phyloP scores from a whole-genome alignment of 2,888 invertebrate species.

The Mechanitis mazaeus region DNA sequence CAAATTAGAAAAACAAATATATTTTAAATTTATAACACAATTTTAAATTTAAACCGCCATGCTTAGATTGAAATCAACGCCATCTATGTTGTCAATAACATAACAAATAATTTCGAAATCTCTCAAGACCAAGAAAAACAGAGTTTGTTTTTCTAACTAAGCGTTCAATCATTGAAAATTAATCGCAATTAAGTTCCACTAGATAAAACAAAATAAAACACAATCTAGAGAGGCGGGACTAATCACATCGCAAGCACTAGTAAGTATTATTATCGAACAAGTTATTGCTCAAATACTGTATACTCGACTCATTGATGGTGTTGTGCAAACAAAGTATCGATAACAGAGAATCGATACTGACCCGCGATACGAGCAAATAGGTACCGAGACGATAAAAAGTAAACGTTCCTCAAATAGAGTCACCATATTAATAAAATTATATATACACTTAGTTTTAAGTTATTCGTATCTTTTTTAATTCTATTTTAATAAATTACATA shows the following conservation, averaged over 20 bases:
- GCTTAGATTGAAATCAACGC: neutral
- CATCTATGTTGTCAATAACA: constrained; percentile 1
- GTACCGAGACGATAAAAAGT: constrained; percentile 49
- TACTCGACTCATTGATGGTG: constrained; percentile 69
- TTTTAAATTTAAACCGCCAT: too few relatives aligned
- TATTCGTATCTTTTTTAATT: neutral
- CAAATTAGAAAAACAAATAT: too few relatives aligned
- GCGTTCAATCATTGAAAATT: neutral
- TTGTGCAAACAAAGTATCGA: constrained; percentile 70
- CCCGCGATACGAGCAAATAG: constrained; percentile 55
- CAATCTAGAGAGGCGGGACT: constrained; percentile 56
- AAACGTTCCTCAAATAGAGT: constrained; percentile 41
- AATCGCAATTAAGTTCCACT: constrained; percentile 26
- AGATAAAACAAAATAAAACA: constrained; percentile 44
- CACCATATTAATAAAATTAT: constrained; percentile 9
- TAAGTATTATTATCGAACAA: constrained; percentile 57
- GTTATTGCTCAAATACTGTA: constrained; percentile 72
- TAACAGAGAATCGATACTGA: constrained; percentile 69
- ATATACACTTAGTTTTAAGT: neutral
- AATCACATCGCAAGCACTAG: constrained; percentile 53
- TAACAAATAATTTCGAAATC: constrained; percentile 5
- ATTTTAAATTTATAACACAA: too few relatives aligned
- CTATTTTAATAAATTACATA: neutral
- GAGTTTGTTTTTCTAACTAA: constrained; percentile 5
- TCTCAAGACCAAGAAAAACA: constrained; percentile 18